These are phyloP conservation scores for Psilopogon haemacephalus DNA, from an alignment of 2,113 vertebrate species.

Conservation along the genomic window DNA sequence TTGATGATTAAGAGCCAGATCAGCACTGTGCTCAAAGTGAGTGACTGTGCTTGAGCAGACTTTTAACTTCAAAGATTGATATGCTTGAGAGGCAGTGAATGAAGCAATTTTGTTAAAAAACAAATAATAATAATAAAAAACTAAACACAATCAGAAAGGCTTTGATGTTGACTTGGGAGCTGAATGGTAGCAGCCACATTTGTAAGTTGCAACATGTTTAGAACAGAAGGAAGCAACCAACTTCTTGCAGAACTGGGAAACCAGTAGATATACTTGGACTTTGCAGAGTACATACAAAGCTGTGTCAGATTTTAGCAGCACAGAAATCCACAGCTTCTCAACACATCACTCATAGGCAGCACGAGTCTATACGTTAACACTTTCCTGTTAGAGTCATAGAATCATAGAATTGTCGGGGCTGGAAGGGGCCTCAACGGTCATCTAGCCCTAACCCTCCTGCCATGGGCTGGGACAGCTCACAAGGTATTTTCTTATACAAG, in stretches of 20 bases:
- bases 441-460: too few species aligned
- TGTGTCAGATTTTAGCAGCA: not conserved
- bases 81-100: slow-evolving; percentile 7
- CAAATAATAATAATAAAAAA: not conserved
- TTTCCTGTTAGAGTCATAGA: not conserved
- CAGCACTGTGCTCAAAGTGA: not conserved
- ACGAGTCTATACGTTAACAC: fast-evolving
- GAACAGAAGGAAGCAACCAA: not conserved
- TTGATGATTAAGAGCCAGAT: slow-evolving; percentile 32
- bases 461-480: too few species aligned
- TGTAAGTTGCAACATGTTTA: not conserved
- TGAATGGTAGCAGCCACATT: not conserved
- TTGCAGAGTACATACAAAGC: not conserved
- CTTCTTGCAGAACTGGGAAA: not conserved
- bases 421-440: too few species aligned
- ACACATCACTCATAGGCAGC: not conserved
- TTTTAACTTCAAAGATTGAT: slow-evolving; percentile 55
- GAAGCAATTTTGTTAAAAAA: slow-evolving; percentile 10
- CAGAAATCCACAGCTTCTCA: not conserved
- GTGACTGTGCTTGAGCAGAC: not conserved
- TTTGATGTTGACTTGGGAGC: slow-evolving; percentile 11
- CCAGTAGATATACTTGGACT: not conserved
- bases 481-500: not conserved
- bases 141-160: not conserved
- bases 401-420: too few species aligned